Evolutionary conservation across 2,888 invertebrate genomes (phyloP).

Genomic region (Lasioglossum zephyrum): DNA sequence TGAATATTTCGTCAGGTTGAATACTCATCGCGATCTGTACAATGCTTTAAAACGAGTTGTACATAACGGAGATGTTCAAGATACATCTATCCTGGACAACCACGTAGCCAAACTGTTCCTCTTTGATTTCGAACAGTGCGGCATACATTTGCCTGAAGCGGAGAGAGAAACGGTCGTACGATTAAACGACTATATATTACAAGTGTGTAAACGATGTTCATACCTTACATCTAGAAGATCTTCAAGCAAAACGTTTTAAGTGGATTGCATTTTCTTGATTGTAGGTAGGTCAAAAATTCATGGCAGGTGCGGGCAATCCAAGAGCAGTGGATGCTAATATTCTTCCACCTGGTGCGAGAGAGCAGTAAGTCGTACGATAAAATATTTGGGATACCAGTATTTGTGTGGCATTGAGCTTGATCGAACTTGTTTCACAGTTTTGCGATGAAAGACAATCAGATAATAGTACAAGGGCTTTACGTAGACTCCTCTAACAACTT

Average conservation of each 20-base stretch:
- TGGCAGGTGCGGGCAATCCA: slow-evolving; percentile 90
- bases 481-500: slow-evolving; percentile 92
- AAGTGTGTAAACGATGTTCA: slow-evolving; percentile 78
- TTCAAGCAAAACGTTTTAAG: background rate
- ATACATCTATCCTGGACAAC: slow-evolving; percentile 90
- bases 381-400: slow-evolving; percentile 20
- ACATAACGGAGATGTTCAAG: slow-evolving; percentile 88
- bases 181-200: slow-evolving; percentile 94
- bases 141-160: slow-evolving; percentile 94
- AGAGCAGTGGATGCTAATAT: slow-evolving; percentile 87
- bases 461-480: slow-evolving; percentile 92
- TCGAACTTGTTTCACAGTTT: slow-evolving; percentile 83
- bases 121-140: slow-evolving; percentile 99
- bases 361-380: slow-evolving; percentile 87
- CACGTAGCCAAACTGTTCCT: slow-evolving; percentile 95
- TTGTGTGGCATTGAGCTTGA: background rate
- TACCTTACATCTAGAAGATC: background rate
- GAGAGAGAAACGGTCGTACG: slow-evolving; percentile 91
- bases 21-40: slow-evolving; percentile 95
- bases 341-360: slow-evolving; percentile 90
- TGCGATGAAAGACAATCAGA: slow-evolving; percentile 89
- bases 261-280: slow-evolving; percentile 27
- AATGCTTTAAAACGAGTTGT: slow-evolving; percentile 90
- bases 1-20: slow-evolving; percentile 87
- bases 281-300: slow-evolving; percentile 92